phyloP scores from a whole-genome alignment of 2,888 invertebrate genomes.

The Noctua janthe region DNA sequence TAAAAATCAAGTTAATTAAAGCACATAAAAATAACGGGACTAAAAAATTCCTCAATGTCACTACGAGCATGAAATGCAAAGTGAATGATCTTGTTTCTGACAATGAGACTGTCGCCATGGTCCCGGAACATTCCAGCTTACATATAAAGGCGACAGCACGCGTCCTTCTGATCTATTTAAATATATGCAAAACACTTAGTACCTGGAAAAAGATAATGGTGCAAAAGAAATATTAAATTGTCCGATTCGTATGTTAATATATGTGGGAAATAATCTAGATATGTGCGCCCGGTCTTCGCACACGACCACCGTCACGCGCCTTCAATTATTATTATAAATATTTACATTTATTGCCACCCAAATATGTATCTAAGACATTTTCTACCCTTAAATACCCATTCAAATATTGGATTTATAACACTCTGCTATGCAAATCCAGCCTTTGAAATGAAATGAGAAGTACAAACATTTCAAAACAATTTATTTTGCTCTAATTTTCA shows the following conservation, averaged over 20 bases:
- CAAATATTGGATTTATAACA: conserved; percentile 50
- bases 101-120: conserved; percentile 54
- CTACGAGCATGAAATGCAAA: conserved; percentile 40
- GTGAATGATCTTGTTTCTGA: conserved; percentile 54
- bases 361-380: conserved; percentile 38
- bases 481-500: conserved; percentile 69
- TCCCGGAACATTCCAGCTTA: conserved; percentile 73
- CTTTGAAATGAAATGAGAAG: conserved; percentile 46
- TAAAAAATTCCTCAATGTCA: not conserved
- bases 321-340: conserved; percentile 73
- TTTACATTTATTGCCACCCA: conserved; percentile 65
- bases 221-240: conserved; percentile 84
- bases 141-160: conserved; percentile 78
- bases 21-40: not conserved
- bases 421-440: conserved; percentile 39
- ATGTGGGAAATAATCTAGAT: conserved; percentile 83
- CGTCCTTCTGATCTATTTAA: conserved; percentile 82
- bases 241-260: conserved; percentile 85
- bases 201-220: conserved; percentile 83
- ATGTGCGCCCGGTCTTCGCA: conserved; percentile 71
- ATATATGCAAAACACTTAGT: conserved; percentile 85
- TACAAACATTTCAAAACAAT: conserved; percentile 43
- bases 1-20: not conserved
- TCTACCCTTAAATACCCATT: conserved; percentile 22
- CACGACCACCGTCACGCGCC: conserved; percentile 77